Evolutionary conservation across 1,140 invertebrate species (phyloP).

Genomic region (Muscidifurax raptorellus): DNA sequence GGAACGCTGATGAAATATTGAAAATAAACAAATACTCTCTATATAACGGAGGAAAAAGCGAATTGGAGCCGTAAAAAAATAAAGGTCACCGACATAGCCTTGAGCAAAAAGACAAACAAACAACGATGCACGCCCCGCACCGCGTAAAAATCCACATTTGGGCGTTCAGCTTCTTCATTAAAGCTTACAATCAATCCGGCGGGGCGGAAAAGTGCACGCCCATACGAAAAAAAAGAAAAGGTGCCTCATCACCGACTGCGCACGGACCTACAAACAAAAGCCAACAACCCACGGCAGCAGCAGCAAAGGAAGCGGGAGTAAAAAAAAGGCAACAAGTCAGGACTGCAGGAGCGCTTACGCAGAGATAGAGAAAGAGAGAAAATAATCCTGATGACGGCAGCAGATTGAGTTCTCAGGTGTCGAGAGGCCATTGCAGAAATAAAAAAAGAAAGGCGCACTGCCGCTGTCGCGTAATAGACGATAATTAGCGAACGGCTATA

Average conservation of each 20-base stretch:
- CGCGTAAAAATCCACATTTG: conserved; percentile 7
- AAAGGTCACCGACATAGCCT: too few species aligned
- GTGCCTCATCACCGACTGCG: not conserved
- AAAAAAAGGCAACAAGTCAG: not conserved
- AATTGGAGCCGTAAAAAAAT: too few species aligned
- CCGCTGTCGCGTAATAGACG: conserved; percentile 44
- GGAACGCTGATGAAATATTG: not conserved
- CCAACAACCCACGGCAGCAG: not conserved
- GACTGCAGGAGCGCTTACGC: not conserved
- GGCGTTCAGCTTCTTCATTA: not conserved
- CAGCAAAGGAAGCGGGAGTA: not conserved
- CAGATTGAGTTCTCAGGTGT: conserved; percentile 49
- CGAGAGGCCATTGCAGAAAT: not conserved
- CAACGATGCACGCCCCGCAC: not conserved
- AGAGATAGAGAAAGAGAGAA: not conserved
- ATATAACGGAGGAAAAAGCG: too few species aligned
- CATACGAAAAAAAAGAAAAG: not conserved
- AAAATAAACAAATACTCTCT: not conserved
- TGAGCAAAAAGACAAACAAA: not conserved
- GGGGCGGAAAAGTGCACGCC: not conserved
- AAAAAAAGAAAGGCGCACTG: not conserved
- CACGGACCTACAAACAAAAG: not conserved
- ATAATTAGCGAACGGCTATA: conserved; percentile 45
- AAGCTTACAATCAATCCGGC: conserved; percentile 21
- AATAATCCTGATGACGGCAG: conserved; percentile 8